A percentile compares a stretch with the other conserved stretches of the same genome.
Evolutionary conservation across 2,888 invertebrate species (phyloP).

Genomic region (Elgonia sp.): DNA sequence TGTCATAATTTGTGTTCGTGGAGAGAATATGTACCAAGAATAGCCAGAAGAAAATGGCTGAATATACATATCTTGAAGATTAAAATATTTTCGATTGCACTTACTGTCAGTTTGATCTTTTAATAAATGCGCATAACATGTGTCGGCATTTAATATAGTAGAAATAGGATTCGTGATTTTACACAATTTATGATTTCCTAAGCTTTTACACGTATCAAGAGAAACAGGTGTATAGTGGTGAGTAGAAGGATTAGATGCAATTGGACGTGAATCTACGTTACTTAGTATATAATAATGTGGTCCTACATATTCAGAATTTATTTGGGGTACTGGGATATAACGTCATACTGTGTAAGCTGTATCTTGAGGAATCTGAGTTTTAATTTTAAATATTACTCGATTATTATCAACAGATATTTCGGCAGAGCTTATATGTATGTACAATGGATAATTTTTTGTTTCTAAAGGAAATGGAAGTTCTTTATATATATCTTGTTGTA

Average conservation of each 20-base stretch:
- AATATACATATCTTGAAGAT: not conserved
- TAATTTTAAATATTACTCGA: no score
- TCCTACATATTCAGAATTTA: not conserved
- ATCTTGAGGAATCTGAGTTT: slow-evolving; percentile 3
- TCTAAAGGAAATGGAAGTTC: no score
- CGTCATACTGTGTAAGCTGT: not conserved
- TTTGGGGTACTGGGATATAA: slow-evolving; percentile 4
- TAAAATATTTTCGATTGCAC: slow-evolving; percentile 11
- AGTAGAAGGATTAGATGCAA: slow-evolving; percentile 1
- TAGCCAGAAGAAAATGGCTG: slow-evolving; percentile 9
- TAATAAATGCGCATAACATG: slow-evolving; percentile 5
- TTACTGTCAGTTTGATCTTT: slow-evolving; percentile 16
- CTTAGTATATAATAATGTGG: slow-evolving; percentile 13
- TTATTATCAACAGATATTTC: no score
- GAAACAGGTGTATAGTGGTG: slow-evolving; percentile 5
- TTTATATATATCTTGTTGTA: no score
- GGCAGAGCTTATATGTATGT: no score
- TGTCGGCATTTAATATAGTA: slow-evolving; percentile 12
- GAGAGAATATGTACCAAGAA: slow-evolving; percentile 9
- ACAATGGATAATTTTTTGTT: no score
- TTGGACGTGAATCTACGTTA: slow-evolving; percentile 8
- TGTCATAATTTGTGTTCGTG: not conserved
- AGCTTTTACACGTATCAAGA: not conserved
- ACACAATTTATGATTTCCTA: slow-evolving; percentile 12
- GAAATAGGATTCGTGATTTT: slow-evolving; percentile 16